Conservation (phyloP, 2,797 vertebrate species). For the Serranus cabrilla region DNA sequence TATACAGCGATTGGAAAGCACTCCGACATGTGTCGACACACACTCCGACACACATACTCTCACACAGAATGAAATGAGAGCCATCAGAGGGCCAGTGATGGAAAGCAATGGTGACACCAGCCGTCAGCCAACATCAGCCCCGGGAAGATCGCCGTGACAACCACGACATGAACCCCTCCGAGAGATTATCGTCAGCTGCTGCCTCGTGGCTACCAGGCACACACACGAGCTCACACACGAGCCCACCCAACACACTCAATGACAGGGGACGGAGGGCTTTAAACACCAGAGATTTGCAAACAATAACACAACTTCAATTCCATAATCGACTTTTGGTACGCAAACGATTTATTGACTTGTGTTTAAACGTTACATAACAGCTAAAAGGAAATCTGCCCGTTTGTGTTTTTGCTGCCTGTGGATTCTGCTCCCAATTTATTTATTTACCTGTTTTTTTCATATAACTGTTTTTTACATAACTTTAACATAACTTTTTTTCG, state of each 20-base stretch:
- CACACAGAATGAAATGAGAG: slow-evolving; percentile 64
- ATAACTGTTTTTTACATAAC: too few species aligned
- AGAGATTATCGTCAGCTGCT: slow-evolving; percentile 82
- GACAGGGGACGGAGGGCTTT: background rate
- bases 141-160: slow-evolving; percentile 81
- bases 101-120: slow-evolving; percentile 81
- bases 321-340: too few species aligned
- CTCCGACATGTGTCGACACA: slow-evolving; percentile 57
- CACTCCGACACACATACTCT: slow-evolving; percentile 50
- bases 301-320: too few species aligned
- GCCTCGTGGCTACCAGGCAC: slow-evolving; percentile 45
- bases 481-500: too few species aligned
- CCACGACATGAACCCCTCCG: slow-evolving; percentile 80
- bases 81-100: slow-evolving; percentile 75
- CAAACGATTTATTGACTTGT: too few species aligned
- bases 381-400: too few species aligned
- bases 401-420: too few species aligned
- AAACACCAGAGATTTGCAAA: too few species aligned
- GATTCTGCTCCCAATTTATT: too few species aligned
- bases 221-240: background rate
- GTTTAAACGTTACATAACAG: too few species aligned
- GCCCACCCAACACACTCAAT: slow-evolving; percentile 6
- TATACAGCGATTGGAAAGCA: slow-evolving; percentile 16
- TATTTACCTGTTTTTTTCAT: too few species aligned
- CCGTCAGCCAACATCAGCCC: slow-evolving; percentile 81